Evolutionary conservation across 1,140 invertebrate species (phyloP).

Genomic region (Aphaenogaster ashmeadi): DNA sequence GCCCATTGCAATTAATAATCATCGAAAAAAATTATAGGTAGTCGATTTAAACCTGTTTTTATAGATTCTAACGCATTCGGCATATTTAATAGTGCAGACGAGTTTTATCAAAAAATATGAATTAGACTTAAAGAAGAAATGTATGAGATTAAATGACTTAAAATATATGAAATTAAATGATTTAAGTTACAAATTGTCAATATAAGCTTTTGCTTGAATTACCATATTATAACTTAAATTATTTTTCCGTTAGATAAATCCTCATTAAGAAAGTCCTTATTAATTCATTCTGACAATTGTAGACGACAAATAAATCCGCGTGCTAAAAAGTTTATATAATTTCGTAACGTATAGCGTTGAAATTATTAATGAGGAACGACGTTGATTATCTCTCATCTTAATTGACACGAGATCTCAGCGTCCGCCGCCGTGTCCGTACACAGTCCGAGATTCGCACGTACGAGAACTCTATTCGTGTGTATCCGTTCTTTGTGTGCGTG

Average conservation of each 20-base stretch:
- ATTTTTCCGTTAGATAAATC: slow-evolving; percentile 23
- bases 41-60: background rate
- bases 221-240: background rate
- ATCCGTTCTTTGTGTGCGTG: slow-evolving; percentile 13
- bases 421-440: background rate
- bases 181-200: slow-evolving; percentile 6
- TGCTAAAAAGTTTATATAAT: background rate
- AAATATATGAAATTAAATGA: background rate
- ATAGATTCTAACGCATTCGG: background rate
- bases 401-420: slow-evolving; percentile 47
- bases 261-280: slow-evolving; percentile 9
- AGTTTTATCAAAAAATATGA: background rate
- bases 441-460: slow-evolving; percentile 8
- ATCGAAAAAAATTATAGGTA: background rate
- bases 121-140: background rate
- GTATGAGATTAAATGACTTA: background rate
- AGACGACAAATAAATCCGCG: slow-evolving; percentile 4
- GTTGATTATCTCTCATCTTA: slow-evolving; percentile 52
- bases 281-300: background rate
- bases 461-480: background rate
- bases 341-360: background rate
- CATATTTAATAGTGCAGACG: too few relatives aligned
- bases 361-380: slow-evolving; percentile 35
- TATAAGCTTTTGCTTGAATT: background rate
- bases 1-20: background rate